Evolutionary conservation across 2,113 vertebrate species (phyloP), one percentile per base, ranked within the genome.

Genomic region (Neodontobutis hainanensis): DNA sequence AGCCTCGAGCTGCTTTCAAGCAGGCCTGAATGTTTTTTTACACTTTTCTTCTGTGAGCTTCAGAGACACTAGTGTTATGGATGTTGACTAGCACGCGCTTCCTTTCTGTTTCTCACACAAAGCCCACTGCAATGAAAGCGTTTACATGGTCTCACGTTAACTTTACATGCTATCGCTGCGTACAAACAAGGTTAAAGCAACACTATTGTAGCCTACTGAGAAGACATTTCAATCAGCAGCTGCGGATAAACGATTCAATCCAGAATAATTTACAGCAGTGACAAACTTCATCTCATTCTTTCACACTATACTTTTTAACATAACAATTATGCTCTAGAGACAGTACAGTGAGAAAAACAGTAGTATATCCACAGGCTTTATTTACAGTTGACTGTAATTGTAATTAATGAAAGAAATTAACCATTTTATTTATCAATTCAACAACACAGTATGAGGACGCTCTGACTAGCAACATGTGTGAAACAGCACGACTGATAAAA

Each of bases 401-500:
- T 50, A 8, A 50, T 50, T 50, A 55, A 55, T 12, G 36, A 57
- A 27, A 35, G 4, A 6, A 75, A 27, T 10, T n/a, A n/a, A n/a
- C n/a, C n/a, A n/a, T n/a, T 50, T 50, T 16, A 51, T 10, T 2
- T 19, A 10, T 35, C 32, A 11, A 11, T 53, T 35, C 14, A 53
- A 12, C 11, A 36, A 19, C 51, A 55, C 51, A 8, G 27, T 19
- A 55, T 55, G 52, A 36, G 6, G n/a, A 51, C 32, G 49, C 6
- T 27, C 16, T 27, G 32, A 16, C 11, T 34, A 35, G 52, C 14
- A 32, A 36, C 51, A 36, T 4, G 5, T 27, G 8, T 52, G 15
- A 58, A 38, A 55, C 52, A 34, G 48, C 61, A 72, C 64, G 58
- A 62, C 60, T 12, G 48, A 70, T 16, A 67, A 55, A 86, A 71